Percentiles rank a stretch among this genome's conserved stretches.
phyloP scores from a whole-genome alignment of 2,888 invertebrate species.

The Ichneumoninae sp. region DNA sequence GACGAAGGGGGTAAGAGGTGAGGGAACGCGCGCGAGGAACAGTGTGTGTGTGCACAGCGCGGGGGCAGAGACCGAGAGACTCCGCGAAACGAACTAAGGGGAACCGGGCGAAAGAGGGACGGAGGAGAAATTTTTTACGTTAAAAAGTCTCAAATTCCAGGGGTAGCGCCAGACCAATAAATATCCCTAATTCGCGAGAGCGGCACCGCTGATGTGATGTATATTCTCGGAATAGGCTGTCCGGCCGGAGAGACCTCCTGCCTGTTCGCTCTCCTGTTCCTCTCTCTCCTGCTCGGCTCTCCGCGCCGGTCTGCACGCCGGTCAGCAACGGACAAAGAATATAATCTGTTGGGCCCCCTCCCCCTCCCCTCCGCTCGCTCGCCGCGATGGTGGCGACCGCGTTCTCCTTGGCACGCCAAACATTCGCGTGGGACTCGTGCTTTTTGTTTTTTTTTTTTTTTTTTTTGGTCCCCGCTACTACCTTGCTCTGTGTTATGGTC shows the following conservation, averaged over 20 bases:
- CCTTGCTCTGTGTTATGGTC: neutral
- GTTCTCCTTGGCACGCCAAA: conserved; percentile 43
- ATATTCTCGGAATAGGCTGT: conserved; percentile 78
- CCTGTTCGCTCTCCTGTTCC: conserved; percentile 50
- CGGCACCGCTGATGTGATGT: conserved; percentile 75
- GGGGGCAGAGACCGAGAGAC: conserved; percentile 51
- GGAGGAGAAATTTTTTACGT: conserved; percentile 63
- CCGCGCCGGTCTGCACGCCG: conserved; percentile 36
- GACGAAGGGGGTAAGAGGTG: conserved; percentile 48
- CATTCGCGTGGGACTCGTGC: conserved; percentile 34
- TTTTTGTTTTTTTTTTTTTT: conserved; percentile 5
- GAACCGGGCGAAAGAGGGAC: neutral
- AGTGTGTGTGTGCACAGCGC: conserved; percentile 27
- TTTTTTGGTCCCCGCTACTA: neutral
- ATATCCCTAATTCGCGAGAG: conserved; percentile 77
- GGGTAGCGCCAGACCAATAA: conserved; percentile 81
- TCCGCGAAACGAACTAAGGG: conserved; percentile 40
- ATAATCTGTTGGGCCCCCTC: conserved; percentile 42
- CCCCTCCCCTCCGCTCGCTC: neutral
- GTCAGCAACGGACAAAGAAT: conserved; percentile 73
- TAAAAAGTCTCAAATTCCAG: conserved; percentile 78
- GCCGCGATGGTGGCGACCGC: conserved; percentile 40
- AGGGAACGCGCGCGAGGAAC: conserved; percentile 9
- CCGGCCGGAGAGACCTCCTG: conserved; percentile 62
- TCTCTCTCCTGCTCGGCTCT: conserved; percentile 26